Conservation (phyloP, 2,797 vertebrate genomes). For the Propithecus perrieri region DNA sequence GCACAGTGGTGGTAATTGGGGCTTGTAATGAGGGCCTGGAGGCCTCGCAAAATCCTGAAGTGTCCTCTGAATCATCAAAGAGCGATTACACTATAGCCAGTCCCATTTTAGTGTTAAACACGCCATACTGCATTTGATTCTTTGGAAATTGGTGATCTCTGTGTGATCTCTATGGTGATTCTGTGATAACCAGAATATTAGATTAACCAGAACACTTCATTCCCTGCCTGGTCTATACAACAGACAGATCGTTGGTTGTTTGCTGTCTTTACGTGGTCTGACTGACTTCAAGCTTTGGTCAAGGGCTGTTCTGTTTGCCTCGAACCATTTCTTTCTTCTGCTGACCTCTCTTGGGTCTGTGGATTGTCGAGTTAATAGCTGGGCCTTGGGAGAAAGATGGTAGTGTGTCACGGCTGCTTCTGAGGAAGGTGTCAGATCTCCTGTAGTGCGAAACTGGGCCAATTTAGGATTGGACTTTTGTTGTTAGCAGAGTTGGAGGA, state of each 20-base stretch:
- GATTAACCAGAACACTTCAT: constrained; percentile 57
- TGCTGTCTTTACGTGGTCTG: constrained; percentile 35
- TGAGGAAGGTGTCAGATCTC: constrained; percentile 47
- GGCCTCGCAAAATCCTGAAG: constrained; percentile 53
- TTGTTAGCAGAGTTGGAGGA: constrained; percentile 28
- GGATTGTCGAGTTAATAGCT: constrained; percentile 35
- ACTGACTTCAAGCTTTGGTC: constrained; percentile 53
- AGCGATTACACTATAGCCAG: constrained; percentile 28
- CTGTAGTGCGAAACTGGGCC: background rate
- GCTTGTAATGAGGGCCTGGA: constrained; percentile 34
- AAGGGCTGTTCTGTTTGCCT: background rate
- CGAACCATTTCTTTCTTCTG: constrained; percentile 11
- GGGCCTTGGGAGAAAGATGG: constrained; percentile 28
- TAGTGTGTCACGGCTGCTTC: constrained; percentile 27
- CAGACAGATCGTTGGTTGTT: background rate
- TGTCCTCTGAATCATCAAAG: constrained; percentile 65
- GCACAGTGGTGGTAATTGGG: constrained; percentile 11
- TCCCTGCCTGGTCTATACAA: constrained; percentile 47
- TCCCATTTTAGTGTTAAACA: constrained; percentile 60
- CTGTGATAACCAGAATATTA: constrained; percentile 59
- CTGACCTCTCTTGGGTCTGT: constrained; percentile 28
- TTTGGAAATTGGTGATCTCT: constrained; percentile 62
- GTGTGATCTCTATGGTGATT: constrained; percentile 62
- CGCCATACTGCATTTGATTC: constrained; percentile 61
- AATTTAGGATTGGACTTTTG: constrained; percentile 46